Conservation (phyloP, 2,888 invertebrate genomes). For the Scelioninae gen. 1 region DNA sequence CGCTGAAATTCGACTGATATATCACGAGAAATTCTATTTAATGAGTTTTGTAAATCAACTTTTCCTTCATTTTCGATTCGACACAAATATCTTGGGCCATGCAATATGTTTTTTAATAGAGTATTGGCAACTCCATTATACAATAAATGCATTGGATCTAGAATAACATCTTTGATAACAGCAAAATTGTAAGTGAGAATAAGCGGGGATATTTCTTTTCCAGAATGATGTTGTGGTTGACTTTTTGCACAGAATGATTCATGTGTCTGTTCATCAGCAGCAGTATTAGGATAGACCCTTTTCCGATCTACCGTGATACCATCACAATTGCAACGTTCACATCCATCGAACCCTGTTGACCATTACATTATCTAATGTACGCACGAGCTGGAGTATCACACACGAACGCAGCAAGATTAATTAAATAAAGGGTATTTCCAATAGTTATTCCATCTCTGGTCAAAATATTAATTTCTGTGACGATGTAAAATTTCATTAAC, state of each 20-base stretch:
- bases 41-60: constrained; percentile 59
- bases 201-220: constrained; percentile 34
- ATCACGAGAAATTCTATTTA: constrained; percentile 25
- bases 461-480: constrained; percentile 1
- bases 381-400: constrained; percentile 28
- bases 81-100: constrained; percentile 7
- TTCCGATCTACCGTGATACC: constrained; percentile 8
- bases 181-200: constrained; percentile 43
- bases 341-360: not conserved
- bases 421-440: not conserved
- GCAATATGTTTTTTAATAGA: constrained; percentile 20
- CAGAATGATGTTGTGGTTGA: constrained; percentile 48
- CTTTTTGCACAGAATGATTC: constrained; percentile 37
- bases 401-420: constrained; percentile 14
- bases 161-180: constrained; percentile 44
- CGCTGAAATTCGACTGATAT: constrained; percentile 45
- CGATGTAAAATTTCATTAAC: not conserved
- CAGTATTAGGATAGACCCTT: constrained; percentile 35
- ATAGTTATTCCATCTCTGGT: not conserved
- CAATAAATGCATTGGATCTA: constrained; percentile 66
- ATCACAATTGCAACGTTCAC: constrained; percentile 1
- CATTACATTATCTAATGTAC: constrained; percentile 7
- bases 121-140: constrained; percentile 49
- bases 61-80: constrained; percentile 10
- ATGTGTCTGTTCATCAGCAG: constrained; percentile 44